Base-by-base conservation (phyloP, 2,888 invertebrate species). In the Callyntrura guangdongensis region DNA sequence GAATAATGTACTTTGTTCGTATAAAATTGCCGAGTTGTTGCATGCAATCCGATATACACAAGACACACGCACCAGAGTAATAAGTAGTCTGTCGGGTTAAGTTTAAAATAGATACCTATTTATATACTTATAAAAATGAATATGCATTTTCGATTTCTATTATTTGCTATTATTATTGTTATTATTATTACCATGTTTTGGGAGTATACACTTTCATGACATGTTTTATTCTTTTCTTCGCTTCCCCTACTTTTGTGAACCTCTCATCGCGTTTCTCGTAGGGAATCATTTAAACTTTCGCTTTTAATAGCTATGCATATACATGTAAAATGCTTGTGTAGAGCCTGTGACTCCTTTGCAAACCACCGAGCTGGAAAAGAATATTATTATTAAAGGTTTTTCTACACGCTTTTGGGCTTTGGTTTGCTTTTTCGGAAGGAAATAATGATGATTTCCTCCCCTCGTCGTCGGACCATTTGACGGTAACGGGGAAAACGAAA, bases 21-120 rank as follows among this genome's bases (percentile, higher is more conserved):
- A 47, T 47, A 47, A 20, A 25, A 49, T 12, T 77, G 22, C 4
- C 22, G n/a, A 45, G 12, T 61, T 3, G 72, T 14, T 56, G 67
- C 87, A 87, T 87, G 87, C 87, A 87, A 87, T 61, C 74, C 64
- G 56, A 72, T 85, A 85, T 85, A 61, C 59, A 25, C 59, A 56
- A n/a, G 56, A 12, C 8, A n/a, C n/a, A 56, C 49, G 14, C 5
- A 79, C n/a, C 25, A 14, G 8, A 22, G 11, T 27, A 67, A 25
- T 4, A 8, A 67, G 14, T 11, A 67, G 4, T 25, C 0, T 4
- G 20, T 2, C 17, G 20, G 20, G 59, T 59, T 59, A 17, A 59
- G 47, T 8, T 8, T 47, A 47, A 47, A 8, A 47, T 56, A n/a
- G 3, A 56, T 56, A n/a, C 27, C 5, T 67, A 22, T 4, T n/a